Base-by-base conservation (phyloP, 2,113 vertebrate genomes). In the Macrotis lagotis region DNA sequence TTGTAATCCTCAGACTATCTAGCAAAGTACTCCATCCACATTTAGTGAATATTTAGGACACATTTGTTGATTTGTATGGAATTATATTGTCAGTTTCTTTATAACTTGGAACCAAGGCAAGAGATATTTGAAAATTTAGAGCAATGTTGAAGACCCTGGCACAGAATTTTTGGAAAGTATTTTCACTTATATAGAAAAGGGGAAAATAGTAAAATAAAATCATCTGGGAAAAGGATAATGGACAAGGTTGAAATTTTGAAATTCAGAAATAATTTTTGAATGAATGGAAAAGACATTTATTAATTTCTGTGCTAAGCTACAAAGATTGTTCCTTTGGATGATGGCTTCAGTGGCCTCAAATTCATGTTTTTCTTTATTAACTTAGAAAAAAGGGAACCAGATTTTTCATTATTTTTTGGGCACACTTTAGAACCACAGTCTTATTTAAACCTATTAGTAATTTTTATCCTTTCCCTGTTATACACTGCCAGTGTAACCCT, bases 381-480 rank as follows among this genome's bases (percentile, higher is more conserved):
- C 37, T n/a, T n/a, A 22, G 66, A 44, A 44, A 83, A 83, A 44
- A 83, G 37, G 1, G 26, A 49, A 1, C 37, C 59, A 96, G 95
- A 26, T 51, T 14, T 0, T 91, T 91, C 0, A 83, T 83, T 44
- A 44, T 95, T 96, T 93, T 55, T 50, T 51, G 66, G 44, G 92
- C 14, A 50, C 95, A 26, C 53, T 94, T 88, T 0, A 0, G 49
- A 95, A 19, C 25, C 90, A 90, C 24, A 95, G 47, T 19, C 94
- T 50, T 50, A 93, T 12, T 88, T 90, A 59, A 91, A 94, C 2
- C 92, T 50, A 47, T 93, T 91, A 88, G 89, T 93, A 96, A 49
- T 94, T 83, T n/a, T 44, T 83, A 19, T 44, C 19, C 37, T n/a
- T 16, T 44, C 11, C n/a, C 59, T 74, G 59, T 44, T 24, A 44